Evolutionary conservation across 2,113 vertebrate species (phyloP).

Genomic region (Apteryx mantelli): DNA sequence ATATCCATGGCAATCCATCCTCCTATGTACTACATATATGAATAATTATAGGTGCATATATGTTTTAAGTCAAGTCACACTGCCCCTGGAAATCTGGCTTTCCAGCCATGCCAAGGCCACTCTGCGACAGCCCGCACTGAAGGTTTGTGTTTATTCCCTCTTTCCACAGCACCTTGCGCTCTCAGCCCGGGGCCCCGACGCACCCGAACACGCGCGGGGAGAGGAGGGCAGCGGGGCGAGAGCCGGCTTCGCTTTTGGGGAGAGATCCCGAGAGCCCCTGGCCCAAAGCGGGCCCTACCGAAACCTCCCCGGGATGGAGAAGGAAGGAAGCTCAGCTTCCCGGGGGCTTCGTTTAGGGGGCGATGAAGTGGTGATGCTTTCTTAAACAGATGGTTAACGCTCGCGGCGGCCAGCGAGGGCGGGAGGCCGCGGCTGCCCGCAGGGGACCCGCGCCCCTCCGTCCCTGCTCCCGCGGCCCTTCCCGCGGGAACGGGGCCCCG

Average conservation of each 20-base stretch:
- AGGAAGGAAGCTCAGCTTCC: neutral
- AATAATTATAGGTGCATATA: accelerated
- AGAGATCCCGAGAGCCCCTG: neutral
- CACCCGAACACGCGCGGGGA: too few species aligned
- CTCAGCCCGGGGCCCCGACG: neutral
- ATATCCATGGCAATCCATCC: neutral
- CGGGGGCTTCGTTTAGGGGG: neutral
- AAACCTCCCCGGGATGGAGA: neutral
- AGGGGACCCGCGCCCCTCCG: too few species aligned
- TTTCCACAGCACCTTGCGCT: neutral
- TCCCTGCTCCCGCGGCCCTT: too few species aligned
- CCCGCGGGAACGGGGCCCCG: too few species aligned
- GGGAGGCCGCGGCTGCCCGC: too few species aligned
- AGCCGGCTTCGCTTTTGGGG: neutral
- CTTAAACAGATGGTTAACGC: too few species aligned
- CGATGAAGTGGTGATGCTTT: too few species aligned
- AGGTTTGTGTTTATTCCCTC: neutral
- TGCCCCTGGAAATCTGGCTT: neutral
- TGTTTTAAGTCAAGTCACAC: neutral
- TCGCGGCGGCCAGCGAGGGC: too few species aligned
- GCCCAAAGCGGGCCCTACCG: neutral
- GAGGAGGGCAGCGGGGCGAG: too few species aligned
- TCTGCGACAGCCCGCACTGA: neutral
- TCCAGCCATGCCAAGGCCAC: neutral
- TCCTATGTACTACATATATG: accelerated